Base-by-base conservation (phyloP, 2,113 vertebrate species). In the Labeo rohita region DNA sequence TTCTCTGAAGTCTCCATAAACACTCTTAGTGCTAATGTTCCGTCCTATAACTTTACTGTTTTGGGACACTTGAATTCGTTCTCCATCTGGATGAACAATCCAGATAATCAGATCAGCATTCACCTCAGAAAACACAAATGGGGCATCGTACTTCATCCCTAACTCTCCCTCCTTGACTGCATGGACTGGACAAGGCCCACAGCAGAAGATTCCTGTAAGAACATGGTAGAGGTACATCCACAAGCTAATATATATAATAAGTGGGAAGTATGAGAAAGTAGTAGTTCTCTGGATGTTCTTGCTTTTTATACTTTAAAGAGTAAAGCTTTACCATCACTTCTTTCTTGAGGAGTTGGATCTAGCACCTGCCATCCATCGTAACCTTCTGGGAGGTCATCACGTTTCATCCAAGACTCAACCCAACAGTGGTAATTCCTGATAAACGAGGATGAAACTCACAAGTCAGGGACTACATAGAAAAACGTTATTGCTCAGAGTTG, bases 381-480 rank as follows among this genome's bases (percentile, higher is more conserved):
- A 0, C 90, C 91, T n/a, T 93, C 5, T 0, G 95, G 93, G 52
- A 99, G 92, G 90, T 99, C 98, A 0, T 89, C 86, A 49, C 98
- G 95, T 9, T 61, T 92, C 91, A 98, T 98, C 97, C 98, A 99
- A 68, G 92, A 95, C 93, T 99, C 98, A 4, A 98, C 96, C 98
- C 98, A 99, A 87, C 97, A 97, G 2, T 99, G 98, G 93, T 97
- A 99, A 90, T 99, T 99, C 98, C 98, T 99, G 63, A 9, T 39
- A 80, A 59, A n/a, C 66, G 54, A 34, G 43, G 43, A 34, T 49
- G 7, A 65, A 65, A 7, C 39, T 61, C 6, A 76, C 43, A 78
- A 1, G 15, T 80, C 9, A 61, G 6, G 13, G 5, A 43, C 52
- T 78, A 78, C 5, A 61, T 10, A n/a, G 0, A 8, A 59, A 23